Evolutionary conservation across 2,888 invertebrate genomes (phyloP).

Genomic region (Himalopsyche japonica): DNA sequence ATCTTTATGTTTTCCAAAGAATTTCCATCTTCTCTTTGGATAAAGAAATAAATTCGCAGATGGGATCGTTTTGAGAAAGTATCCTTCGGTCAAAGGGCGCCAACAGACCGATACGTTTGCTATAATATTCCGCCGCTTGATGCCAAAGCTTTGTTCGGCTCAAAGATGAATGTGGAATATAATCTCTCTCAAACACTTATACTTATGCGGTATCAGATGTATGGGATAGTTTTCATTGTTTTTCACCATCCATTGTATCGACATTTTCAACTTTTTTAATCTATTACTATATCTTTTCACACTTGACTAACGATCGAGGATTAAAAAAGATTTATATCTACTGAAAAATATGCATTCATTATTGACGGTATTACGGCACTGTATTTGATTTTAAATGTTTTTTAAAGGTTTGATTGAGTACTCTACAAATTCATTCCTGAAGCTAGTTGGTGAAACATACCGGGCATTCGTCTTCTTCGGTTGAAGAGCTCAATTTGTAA

Average conservation of each 20-base stretch:
- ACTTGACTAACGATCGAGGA: no score
- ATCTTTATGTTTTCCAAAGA: slow-evolving; percentile 14
- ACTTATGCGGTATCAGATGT: background rate
- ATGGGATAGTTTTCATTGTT: background rate
- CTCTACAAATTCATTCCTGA: no score
- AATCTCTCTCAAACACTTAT: slow-evolving; percentile 5
- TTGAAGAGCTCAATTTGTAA: no score
- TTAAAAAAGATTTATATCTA: no score
- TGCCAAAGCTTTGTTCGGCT: slow-evolving; percentile 31
- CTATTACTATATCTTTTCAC: no score
- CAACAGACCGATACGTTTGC: slow-evolving; percentile 52
- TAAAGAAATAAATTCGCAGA: slow-evolving; percentile 44
- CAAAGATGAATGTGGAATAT: slow-evolving; percentile 8
- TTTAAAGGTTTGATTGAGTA: no score
- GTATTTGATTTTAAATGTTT: no score
- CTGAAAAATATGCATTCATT: no score
- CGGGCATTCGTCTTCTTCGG: no score
- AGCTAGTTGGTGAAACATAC: no score
- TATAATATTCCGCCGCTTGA: slow-evolving; percentile 21
- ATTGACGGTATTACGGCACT: no score
- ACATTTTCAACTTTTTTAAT: background rate
- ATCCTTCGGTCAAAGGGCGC: slow-evolving; percentile 53
- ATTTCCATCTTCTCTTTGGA: slow-evolving; percentile 29
- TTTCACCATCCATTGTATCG: background rate
- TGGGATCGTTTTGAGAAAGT: slow-evolving; percentile 57